These are phyloP conservation scores for Serilophus lunatus DNA, from an alignment of 2,113 vertebrate genomes.

Conservation along the genomic window DNA sequence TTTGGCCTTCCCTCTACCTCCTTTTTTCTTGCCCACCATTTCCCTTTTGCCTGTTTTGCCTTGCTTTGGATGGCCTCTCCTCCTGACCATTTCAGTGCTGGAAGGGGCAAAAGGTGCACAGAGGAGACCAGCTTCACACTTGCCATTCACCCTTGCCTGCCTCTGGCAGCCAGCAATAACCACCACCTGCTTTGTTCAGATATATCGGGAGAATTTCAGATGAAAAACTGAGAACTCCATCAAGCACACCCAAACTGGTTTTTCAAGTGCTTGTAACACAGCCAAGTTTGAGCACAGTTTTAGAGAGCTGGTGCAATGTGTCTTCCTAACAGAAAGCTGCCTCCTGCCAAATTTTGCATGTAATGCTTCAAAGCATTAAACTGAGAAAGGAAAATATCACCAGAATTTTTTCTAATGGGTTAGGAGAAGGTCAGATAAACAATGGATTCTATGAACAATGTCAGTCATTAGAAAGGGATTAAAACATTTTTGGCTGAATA, in stretches of 20 bases:
- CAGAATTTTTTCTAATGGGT: background rate
- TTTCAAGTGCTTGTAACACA: background rate
- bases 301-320: conserved; percentile 50
- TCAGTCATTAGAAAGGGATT: conserved; percentile 9
- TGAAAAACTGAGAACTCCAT: background rate
- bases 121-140: background rate
- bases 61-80: background rate
- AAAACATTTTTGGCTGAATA: background rate
- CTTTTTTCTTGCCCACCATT: background rate
- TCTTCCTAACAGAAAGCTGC: conserved; percentile 47
- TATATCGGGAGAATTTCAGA: background rate
- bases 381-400: conserved; percentile 1
- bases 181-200: background rate
- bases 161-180: background rate
- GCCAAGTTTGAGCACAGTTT: conserved; percentile 58
- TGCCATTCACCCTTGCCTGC: background rate
- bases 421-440: conserved; percentile 31
- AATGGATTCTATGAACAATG: background rate
- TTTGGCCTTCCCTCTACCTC: background rate
- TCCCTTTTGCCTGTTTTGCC: background rate
- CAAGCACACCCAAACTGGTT: background rate
- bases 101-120: background rate
- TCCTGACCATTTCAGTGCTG: background rate
- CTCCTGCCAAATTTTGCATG: background rate
- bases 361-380: conserved; percentile 23